Percentiles rank a stretch among this genome's conserved stretches.
Conservation (phyloP, 2,113 vertebrate genomes). For the Malurus alboscapulatus region DNA sequence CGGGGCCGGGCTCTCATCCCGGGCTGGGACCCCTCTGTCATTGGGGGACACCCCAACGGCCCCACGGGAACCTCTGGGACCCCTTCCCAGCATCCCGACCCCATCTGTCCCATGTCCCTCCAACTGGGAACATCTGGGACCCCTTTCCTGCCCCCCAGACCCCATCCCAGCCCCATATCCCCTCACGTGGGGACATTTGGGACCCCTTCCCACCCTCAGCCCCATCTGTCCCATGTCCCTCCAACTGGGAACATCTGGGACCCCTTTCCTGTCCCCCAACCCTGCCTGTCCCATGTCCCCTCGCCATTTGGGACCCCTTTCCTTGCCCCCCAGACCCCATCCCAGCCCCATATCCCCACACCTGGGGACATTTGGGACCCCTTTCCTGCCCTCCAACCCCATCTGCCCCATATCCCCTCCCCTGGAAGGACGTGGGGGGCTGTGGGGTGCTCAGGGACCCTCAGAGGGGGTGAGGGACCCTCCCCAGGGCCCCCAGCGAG, state of each 20-base stretch:
- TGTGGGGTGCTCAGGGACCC: neutral
- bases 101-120: too few species aligned
- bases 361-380: too few species aligned
- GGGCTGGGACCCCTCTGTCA: neutral
- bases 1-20: neutral
- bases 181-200: neutral
- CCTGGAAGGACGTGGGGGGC: neutral
- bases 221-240: too few species aligned
- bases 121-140: too few species aligned
- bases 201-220: neutral
- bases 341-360: too few species aligned
- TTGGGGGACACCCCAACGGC: fast-evolving
- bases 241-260: too few species aligned
- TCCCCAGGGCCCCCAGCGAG: neutral
- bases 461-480: neutral
- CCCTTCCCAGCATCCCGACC: neutral
- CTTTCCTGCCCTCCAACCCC: neutral
- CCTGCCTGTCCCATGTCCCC: neutral
- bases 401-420: too few species aligned
- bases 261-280: neutral
- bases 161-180: too few species aligned
- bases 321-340: too few species aligned
- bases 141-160: neutral
- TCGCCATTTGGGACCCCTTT: too few species aligned
- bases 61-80: neutral